These are phyloP conservation scores for Trachymyrmex septentrionalis DNA, from an alignment of 1,140 invertebrate species.

Conservation along the genomic window DNA sequence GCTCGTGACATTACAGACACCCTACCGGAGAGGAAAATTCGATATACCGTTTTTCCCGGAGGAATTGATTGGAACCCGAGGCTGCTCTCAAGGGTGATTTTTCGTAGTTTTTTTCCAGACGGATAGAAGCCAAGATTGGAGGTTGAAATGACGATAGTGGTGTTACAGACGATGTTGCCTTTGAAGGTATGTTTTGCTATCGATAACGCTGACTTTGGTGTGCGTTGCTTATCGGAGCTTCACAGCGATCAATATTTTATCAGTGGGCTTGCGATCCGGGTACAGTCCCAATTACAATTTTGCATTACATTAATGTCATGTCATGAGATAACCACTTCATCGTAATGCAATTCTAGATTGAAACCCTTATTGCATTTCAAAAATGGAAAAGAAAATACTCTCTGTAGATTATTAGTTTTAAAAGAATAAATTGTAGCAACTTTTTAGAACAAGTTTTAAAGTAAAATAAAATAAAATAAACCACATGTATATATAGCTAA, in stretches of 20 bases:
- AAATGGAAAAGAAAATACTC: background rate
- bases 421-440: background rate
- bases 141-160: conserved; percentile 6
- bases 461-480: background rate
- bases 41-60: conserved; percentile 25
- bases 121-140: conserved; percentile 20
- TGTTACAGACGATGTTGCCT: conserved; percentile 16
- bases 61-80: background rate
- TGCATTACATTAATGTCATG: conserved; percentile 18
- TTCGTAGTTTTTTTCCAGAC: conserved; percentile 41
- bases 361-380: background rate
- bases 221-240: conserved; percentile 45
- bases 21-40: conserved; percentile 25
- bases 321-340: background rate
- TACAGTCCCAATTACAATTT: conserved; percentile 56
- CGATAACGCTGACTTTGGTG: conserved; percentile 8
- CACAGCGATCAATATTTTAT: conserved; percentile 59
- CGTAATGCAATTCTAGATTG: background rate
- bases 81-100: conserved; percentile 1
- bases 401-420: background rate
- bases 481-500: background rate
- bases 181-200: conserved; percentile 35
- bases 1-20: conserved; percentile 34
- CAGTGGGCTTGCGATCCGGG: background rate
- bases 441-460: background rate